Conservation (phyloP, 2,797 vertebrate genomes). For the Poeciliopsis presidionis region DNA sequence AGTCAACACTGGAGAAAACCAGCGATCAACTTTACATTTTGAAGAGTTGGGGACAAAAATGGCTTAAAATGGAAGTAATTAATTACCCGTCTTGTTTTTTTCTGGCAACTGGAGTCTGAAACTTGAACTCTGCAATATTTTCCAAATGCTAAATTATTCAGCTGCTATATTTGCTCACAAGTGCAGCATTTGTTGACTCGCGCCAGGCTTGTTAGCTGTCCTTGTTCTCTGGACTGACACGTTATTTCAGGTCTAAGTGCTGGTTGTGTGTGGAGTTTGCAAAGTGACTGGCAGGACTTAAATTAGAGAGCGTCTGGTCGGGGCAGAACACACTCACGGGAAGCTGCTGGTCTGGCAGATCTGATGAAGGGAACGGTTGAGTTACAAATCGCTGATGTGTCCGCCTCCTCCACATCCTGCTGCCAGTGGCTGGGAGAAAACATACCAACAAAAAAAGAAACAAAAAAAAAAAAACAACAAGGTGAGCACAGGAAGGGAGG, state of each 20-base stretch:
- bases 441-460: slow-evolving; percentile 40
- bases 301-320: slow-evolving; percentile 28
- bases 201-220: not conserved
- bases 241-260: slow-evolving; percentile 13
- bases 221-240: slow-evolving; percentile 4
- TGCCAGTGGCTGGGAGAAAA: slow-evolving; percentile 84
- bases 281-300: slow-evolving; percentile 24
- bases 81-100: not conserved
- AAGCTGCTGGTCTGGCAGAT: slow-evolving; percentile 61
- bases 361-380: slow-evolving; percentile 65
- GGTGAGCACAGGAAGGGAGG: slow-evolving; percentile 25
- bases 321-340: slow-evolving; percentile 72
- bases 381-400: slow-evolving; percentile 80
- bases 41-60: no score
- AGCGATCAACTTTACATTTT: no score
- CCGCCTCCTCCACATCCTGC: slow-evolving; percentile 88
- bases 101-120: not conserved
- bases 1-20: no score
- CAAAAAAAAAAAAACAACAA: slow-evolving; percentile 52
- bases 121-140: not conserved
- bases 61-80: not conserved
- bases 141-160: not conserved
- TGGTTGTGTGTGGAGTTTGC: slow-evolving; percentile 7
- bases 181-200: not conserved
- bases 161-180: not conserved